Conservation (phyloP, 1,140 invertebrate species). For the silkworm (Bombyx mori) region ASM3026992v2 NC_085123.1:770501-771000, state of each 20-base stretch:
- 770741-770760: constrained; percentile 36
- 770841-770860: constrained; percentile 71
- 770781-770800: constrained; percentile 57
- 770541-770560: no score
- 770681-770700: no score
- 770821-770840: constrained; percentile 69
- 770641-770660: no score
- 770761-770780: constrained; percentile 73
- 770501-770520: no score
- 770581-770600: no score
- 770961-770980: constrained; percentile 49
- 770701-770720: no score
- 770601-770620: no score
- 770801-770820: constrained; percentile 55
- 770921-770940: constrained; percentile 47
- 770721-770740: no score
- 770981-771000: constrained; percentile 67
- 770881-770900: constrained; percentile 64
- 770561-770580: no score
- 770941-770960: constrained; percentile 55
- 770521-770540: no score
- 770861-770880: constrained; percentile 69
- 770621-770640: no score
- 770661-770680: no score
- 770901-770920: constrained; percentile 62